A percentile compares a stretch with the other conserved stretches of the same genome.
Conservation (phyloP, 2,797 vertebrate genomes). For the Sebastes aleutianus region DNA sequence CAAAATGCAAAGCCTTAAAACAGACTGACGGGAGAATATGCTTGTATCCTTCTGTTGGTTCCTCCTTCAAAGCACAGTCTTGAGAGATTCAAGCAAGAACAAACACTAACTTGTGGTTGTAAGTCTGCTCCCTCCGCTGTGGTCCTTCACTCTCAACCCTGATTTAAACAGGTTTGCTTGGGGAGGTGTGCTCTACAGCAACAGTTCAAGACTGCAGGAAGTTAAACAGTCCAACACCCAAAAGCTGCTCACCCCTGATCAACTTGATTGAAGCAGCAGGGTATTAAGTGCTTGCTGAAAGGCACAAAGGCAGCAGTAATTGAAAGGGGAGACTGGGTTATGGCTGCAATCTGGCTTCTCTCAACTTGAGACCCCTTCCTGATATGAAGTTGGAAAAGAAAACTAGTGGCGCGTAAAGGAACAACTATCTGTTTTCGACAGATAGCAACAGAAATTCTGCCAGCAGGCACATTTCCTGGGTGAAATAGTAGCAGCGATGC, state of each 20-base stretch:
- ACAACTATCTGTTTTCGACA: conserved; percentile 31
- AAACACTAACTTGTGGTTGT: conserved; percentile 25
- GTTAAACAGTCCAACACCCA: not conserved
- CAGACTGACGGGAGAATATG: not conserved
- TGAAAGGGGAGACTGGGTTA: not conserved
- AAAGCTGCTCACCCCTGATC: not conserved
- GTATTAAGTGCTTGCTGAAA: conserved; percentile 42
- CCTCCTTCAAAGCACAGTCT: conserved; percentile 11
- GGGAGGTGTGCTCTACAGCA: not conserved
- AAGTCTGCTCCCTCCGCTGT: conserved; percentile 13
- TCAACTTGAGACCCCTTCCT: not conserved
- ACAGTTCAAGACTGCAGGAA: not conserved
- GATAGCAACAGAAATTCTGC: conserved; percentile 28
- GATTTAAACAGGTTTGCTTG: not conserved
- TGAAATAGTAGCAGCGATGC: conserved; percentile 3
- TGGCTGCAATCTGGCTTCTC: not conserved
- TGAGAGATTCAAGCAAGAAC: conserved; percentile 3
- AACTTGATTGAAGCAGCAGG: not conserved
- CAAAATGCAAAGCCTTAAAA: conserved; percentile 31
- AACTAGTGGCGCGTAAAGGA: conserved; percentile 30
- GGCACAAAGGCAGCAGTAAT: conserved; percentile 36
- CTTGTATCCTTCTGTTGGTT: not conserved
- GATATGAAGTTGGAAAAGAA: conserved; percentile 30
- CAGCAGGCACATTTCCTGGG: conserved; percentile 25
- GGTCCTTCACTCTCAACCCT: not conserved